phyloP scores from a whole-genome alignment of 2,888 invertebrate species.

The Eupithecia dodoneata region DNA sequence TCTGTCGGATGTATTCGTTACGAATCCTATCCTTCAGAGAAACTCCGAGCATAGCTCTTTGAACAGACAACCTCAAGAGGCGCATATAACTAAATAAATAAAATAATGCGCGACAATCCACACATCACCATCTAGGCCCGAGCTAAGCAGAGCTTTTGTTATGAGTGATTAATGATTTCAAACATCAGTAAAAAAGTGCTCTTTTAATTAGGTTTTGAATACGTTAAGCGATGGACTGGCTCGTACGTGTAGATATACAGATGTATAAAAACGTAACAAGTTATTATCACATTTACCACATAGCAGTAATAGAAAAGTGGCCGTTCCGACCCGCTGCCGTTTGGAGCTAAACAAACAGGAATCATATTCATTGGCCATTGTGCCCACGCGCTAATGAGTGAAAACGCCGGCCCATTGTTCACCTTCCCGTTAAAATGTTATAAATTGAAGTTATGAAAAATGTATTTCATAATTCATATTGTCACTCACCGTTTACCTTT shows the following conservation, averaged over 20 bases:
- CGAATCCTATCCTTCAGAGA: too few relatives aligned
- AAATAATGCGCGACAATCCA: too few relatives aligned
- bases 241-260: not conserved
- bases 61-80: too few relatives aligned
- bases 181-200: too few relatives aligned
- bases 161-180: too few relatives aligned
- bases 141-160: too few relatives aligned
- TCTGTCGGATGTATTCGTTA: too few relatives aligned
- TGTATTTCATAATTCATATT: conserved; percentile 32
- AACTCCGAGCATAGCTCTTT: too few relatives aligned
- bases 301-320: conserved; percentile 32
- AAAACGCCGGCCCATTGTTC: conserved; percentile 54
- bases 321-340: conserved; percentile 52
- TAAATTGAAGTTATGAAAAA: conserved; percentile 37
- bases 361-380: conserved; percentile 61
- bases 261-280: not conserved
- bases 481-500: conserved; percentile 7
- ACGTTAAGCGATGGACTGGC: too few relatives aligned
- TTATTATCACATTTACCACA: conserved; percentile 12
- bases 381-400: conserved; percentile 56
- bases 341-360: conserved; percentile 55
- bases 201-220: too few relatives aligned
- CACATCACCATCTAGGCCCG: too few relatives aligned
- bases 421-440: conserved; percentile 47
- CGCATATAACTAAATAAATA: too few relatives aligned